A percentile compares a stretch with the other conserved stretches of the same genome.
Conservation (phyloP, 2,888 invertebrate genomes). For the Bruchidius siliquastri region DNA sequence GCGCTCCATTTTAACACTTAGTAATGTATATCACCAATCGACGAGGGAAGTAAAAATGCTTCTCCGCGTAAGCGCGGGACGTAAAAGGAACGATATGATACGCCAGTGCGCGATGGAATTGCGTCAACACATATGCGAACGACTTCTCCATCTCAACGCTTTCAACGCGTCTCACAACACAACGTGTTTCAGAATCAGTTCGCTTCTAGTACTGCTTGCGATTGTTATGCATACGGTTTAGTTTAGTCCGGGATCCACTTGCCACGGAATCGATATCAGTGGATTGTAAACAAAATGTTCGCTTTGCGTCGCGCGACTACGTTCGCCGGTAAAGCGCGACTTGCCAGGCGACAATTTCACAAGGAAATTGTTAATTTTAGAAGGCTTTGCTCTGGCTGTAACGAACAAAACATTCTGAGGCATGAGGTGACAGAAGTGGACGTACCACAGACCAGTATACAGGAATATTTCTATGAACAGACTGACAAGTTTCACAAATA, state of each 20-base stretch:
- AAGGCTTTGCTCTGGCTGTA: not conserved
- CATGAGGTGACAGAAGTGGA: not conserved
- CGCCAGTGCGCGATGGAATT: not conserved
- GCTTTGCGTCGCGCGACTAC: not conserved
- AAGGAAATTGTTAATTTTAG: not conserved
- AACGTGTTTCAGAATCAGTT: too few species aligned
- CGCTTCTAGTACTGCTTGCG: not conserved
- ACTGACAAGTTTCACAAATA: slow-evolving; percentile 5
- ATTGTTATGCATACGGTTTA: not conserved
- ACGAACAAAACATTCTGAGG: not conserved
- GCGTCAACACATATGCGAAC: too few species aligned
- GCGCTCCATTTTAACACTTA: too few species aligned
- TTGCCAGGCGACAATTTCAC: not conserved
- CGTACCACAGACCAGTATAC: not conserved
- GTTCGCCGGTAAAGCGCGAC: not conserved
- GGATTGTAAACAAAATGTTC: not conserved
- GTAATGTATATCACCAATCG: too few species aligned
- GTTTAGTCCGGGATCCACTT: too few species aligned
- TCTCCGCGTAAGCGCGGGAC: too few species aligned
- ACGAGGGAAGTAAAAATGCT: too few species aligned
- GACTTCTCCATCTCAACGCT: too few species aligned
- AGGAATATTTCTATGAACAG: slow-evolving; percentile 4
- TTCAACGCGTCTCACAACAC: too few species aligned
- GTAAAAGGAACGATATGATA: too few species aligned
- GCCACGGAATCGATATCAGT: not conserved